These are phyloP conservation scores for Actinia tenebrosa DNA, from an alignment of 64 coral and sea anemone genomes.

Conservation along the genomic window DNA sequence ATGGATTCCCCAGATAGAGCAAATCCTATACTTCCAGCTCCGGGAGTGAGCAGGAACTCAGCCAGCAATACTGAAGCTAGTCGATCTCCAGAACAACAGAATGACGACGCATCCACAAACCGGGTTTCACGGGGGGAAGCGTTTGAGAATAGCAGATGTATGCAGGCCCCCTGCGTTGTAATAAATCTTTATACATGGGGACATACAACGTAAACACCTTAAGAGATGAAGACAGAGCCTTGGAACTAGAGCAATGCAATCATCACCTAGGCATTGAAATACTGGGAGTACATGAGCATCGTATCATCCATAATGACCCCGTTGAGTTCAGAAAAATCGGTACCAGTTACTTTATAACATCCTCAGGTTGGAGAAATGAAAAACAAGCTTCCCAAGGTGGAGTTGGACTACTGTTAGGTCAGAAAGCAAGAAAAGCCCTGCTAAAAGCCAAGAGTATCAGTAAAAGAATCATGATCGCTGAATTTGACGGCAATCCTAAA, in stretches of 20 bases:
- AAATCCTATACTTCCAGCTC: constrained; percentile 38
- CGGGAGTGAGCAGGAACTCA: constrained; percentile 15
- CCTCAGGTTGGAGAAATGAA: constrained; percentile 15
- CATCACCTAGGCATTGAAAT: neutral
- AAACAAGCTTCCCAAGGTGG: constrained; percentile 5
- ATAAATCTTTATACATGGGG: neutral
- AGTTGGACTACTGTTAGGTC: constrained; percentile 12
- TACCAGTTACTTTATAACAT: neutral
- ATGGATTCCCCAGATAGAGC: neutral
- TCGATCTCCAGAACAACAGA: neutral
- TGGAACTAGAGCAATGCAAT: neutral
- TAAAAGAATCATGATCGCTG: neutral
- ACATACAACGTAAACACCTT: neutral
- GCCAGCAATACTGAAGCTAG: neutral
- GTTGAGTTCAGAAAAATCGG: neutral
- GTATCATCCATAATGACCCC: neutral
- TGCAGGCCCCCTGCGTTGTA: neutral
- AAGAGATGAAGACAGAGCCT: neutral
- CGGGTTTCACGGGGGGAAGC: too few relatives aligned
- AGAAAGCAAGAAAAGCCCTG: constrained; percentile 14
- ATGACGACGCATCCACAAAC: neutral
- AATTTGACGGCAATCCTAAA: constrained; percentile 19
- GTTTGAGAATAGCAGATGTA: neutral
- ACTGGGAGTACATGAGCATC: neutral
- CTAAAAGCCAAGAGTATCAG: neutral